Percentiles rank a stretch among this genome's conserved stretches.
Evolutionary conservation across 2,797 vertebrate species (phyloP).

Genomic region (Mormyrops boulengeri): DNA sequence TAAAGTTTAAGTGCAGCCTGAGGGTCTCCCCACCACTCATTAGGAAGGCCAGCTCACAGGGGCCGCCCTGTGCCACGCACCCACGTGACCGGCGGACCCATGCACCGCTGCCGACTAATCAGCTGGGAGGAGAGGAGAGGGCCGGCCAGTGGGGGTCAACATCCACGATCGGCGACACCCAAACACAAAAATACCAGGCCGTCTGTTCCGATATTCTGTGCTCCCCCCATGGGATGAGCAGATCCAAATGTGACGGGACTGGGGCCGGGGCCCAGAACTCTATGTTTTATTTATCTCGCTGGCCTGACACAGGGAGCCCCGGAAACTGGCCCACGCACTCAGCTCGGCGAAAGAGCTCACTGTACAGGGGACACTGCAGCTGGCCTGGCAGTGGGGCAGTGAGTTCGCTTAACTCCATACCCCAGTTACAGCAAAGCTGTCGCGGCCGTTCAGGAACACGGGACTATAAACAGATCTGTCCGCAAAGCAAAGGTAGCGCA

Average conservation of each 20-base stretch:
- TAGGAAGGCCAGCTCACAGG: slow-evolving; percentile 81
- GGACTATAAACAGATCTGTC: slow-evolving; percentile 12
- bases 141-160: slow-evolving; percentile 60
- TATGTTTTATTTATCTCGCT: slow-evolving; percentile 76
- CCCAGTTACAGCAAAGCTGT: not conserved
- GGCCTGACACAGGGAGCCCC: not conserved
- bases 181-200: slow-evolving; percentile 80
- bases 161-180: slow-evolving; percentile 68
- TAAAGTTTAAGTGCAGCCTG: slow-evolving; percentile 98
- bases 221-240: slow-evolving; percentile 74
- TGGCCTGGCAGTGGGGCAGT: too few species aligned
- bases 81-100: slow-evolving; percentile 79
- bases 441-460: not conserved
- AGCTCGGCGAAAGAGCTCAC: not conserved
- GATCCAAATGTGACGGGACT: slow-evolving; percentile 78
- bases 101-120: slow-evolving; percentile 79
- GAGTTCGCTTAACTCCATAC: not conserved
- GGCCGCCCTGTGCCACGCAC: slow-evolving; percentile 69
- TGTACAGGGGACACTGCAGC: not conserved
- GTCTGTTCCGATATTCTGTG: slow-evolving; percentile 79
- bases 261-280: slow-evolving; percentile 59
- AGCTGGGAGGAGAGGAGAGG: slow-evolving; percentile 50
- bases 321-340: not conserved
- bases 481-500: not conserved
- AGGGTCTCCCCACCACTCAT: slow-evolving; percentile 90